Percentiles rank a stretch among this genome's conserved stretches.
These are phyloP conservation scores for Apostichopus parvimensis DNA, from an alignment of 35 echinoderm and acorn worm species.

Conservation along the genomic window DNA sequence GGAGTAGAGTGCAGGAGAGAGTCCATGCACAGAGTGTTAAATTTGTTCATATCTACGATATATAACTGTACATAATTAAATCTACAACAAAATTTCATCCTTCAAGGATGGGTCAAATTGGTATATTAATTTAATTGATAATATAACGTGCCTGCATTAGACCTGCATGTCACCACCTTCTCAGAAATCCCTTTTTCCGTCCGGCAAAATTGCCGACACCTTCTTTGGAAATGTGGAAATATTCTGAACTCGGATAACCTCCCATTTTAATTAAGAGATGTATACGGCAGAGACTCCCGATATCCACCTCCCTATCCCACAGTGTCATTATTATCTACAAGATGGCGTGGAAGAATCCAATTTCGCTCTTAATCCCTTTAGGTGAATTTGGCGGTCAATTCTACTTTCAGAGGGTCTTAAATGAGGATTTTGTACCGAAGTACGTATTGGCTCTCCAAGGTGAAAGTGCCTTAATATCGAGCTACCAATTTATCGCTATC, in stretches of 20 bases:
- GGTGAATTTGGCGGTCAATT: not conserved
- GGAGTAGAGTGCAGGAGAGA: too few relatives aligned
- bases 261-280: constrained; percentile 2
- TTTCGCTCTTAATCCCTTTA: constrained; percentile 11
- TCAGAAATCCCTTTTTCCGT: too few relatives aligned
- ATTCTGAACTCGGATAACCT: constrained; percentile 9
- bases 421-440: not conserved
- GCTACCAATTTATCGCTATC: not conserved
- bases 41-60: too few relatives aligned
- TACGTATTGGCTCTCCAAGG: not conserved
- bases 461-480: not conserved
- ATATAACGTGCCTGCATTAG: too few relatives aligned
- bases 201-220: not conserved
- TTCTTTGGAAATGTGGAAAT: not conserved
- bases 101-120: too few relatives aligned
- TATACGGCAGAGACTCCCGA: not conserved
- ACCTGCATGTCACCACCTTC: too few relatives aligned
- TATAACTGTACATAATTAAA: too few relatives aligned
- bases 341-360: not conserved
- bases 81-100: too few relatives aligned
- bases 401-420: not conserved
- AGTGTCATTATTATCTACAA: not conserved
- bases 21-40: too few relatives aligned
- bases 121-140: too few relatives aligned
- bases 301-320: not conserved